A percentile compares a stretch with the other conserved stretches of the same genome.
Evolutionary conservation across 2,888 invertebrate species (phyloP).

Genomic region (Tetramorium bicarinatum): DNA sequence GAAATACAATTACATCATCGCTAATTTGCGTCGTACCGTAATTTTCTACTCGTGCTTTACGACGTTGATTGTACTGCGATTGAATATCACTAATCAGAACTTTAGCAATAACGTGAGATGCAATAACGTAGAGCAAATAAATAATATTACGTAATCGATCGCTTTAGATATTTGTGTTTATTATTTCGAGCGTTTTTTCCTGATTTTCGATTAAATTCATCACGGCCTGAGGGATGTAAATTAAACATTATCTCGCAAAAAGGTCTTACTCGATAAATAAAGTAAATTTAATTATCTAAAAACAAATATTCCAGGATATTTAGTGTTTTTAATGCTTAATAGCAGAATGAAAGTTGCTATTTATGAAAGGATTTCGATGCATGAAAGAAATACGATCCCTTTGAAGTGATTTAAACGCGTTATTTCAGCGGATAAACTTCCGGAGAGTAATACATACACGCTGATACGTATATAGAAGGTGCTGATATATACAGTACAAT

Average conservation of each 20-base stretch:
- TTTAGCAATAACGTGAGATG: conserved; percentile 5
- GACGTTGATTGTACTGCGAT: background rate
- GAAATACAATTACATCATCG: conserved; percentile 21
- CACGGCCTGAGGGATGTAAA: background rate
- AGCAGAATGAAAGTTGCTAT: background rate
- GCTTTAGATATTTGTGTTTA: background rate
- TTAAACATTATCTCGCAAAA: background rate
- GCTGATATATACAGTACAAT: background rate
- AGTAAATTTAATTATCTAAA: background rate
- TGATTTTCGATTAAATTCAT: background rate
- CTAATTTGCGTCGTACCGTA: conserved; percentile 20
- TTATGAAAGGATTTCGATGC: background rate
- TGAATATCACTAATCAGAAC: background rate
- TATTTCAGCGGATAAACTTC: conserved; percentile 1
- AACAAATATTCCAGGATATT: background rate
- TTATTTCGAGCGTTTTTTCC: background rate
- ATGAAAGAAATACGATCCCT: background rate
- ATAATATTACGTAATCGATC: conserved; percentile 12
- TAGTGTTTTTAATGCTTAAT: background rate
- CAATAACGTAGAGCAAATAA: background rate
- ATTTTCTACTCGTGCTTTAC: conserved; percentile 2
- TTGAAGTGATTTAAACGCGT: conserved; percentile 12
- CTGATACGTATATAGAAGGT: background rate
- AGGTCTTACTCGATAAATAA: background rate
- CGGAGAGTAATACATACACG: background rate